Conservation (phyloP, 2,888 invertebrate species). For the Automeris io region DNA sequence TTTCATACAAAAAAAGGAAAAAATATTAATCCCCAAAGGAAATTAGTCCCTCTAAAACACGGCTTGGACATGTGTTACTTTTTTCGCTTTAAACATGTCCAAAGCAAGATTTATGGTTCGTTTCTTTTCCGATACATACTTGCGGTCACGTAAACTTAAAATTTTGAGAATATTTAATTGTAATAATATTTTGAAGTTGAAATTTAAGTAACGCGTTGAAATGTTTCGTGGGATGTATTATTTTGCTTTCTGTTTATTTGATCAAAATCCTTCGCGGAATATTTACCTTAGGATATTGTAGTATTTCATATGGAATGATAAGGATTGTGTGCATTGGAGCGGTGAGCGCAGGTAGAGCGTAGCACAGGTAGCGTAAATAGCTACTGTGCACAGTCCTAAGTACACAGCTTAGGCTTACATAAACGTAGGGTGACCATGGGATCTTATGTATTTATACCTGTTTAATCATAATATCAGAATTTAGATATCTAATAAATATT, state of each 20-base stretch:
- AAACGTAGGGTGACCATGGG: slow-evolving; percentile 31
- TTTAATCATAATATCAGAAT: no score
- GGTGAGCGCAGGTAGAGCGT: slow-evolving; percentile 51
- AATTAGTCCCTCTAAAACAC: slow-evolving; percentile 75
- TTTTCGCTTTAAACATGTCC: slow-evolving; percentile 71
- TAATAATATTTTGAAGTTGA: slow-evolving; percentile 21
- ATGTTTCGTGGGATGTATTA: slow-evolving; percentile 17
- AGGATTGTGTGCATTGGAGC: slow-evolving; percentile 43
- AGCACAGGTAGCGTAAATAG: slow-evolving; percentile 71
- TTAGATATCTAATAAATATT: no score
- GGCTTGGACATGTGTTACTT: slow-evolving; percentile 72
- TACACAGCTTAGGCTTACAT: slow-evolving; percentile 56
- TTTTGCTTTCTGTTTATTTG: slow-evolving; percentile 48
- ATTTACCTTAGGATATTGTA: slow-evolving; percentile 53
- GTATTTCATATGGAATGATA: slow-evolving; percentile 63
- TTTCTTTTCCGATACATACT: slow-evolving; percentile 54
- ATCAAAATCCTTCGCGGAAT: slow-evolving; percentile 42
- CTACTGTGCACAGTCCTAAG: slow-evolving; percentile 65
- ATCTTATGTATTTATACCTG: slow-evolving; percentile 14
- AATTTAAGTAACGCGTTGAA: slow-evolving; percentile 19
- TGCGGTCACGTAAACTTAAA: slow-evolving; percentile 56
- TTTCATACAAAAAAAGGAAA: slow-evolving; percentile 50
- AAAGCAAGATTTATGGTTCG: slow-evolving; percentile 64
- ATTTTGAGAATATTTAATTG: slow-evolving; percentile 42
- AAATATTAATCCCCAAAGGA: slow-evolving; percentile 60